These are phyloP conservation scores for Adoxophyes honmai DNA, from an alignment of 1,140 invertebrate genomes.

Conservation along the genomic window DNA sequence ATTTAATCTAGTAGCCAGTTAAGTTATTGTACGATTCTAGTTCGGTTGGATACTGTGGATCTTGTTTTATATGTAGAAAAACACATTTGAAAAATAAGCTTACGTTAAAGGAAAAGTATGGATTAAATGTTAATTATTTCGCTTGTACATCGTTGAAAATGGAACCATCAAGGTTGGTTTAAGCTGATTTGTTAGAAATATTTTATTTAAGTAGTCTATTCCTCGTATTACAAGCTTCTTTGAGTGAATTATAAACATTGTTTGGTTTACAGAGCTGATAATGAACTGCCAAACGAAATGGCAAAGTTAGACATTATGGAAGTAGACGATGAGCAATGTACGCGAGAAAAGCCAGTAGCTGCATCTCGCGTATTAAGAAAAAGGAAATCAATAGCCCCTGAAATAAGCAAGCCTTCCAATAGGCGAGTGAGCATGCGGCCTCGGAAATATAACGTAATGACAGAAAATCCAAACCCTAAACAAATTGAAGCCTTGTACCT, in stretches of 20 bases:
- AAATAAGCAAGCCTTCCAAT: slow-evolving; percentile 52
- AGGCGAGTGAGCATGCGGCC: slow-evolving; percentile 66
- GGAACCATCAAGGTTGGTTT: slow-evolving; percentile 27
- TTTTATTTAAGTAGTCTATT: not conserved
- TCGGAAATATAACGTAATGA: slow-evolving; percentile 45
- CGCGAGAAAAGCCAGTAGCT: slow-evolving; percentile 20
- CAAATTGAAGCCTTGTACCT: slow-evolving; percentile 69
- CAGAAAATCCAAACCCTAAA: slow-evolving; percentile 57
- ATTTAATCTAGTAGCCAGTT: too few relatives aligned
- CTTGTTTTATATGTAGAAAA: too few relatives aligned
- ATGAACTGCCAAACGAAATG: slow-evolving; percentile 62
- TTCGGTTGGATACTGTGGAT: too few relatives aligned
- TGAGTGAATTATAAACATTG: not conserved
- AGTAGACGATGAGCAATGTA: slow-evolving; percentile 35
- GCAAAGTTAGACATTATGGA: slow-evolving; percentile 68
- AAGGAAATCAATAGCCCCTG: slow-evolving; percentile 52
- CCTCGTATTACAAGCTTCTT: slow-evolving; percentile 8
- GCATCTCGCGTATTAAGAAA: slow-evolving; percentile 55
- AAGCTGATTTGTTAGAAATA: not conserved
- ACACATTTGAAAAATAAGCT: too few relatives aligned
- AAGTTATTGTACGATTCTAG: too few relatives aligned
- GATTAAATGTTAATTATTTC: too few relatives aligned
- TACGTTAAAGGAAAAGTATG: too few relatives aligned
- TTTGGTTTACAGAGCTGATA: slow-evolving; percentile 46
- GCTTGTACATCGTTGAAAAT: too few relatives aligned